Percentiles rank a stretch among this genome's conserved stretches.
phyloP scores from a whole-genome alignment of 64 coral and sea anemone genomes.

The Actinia equina region DNA sequence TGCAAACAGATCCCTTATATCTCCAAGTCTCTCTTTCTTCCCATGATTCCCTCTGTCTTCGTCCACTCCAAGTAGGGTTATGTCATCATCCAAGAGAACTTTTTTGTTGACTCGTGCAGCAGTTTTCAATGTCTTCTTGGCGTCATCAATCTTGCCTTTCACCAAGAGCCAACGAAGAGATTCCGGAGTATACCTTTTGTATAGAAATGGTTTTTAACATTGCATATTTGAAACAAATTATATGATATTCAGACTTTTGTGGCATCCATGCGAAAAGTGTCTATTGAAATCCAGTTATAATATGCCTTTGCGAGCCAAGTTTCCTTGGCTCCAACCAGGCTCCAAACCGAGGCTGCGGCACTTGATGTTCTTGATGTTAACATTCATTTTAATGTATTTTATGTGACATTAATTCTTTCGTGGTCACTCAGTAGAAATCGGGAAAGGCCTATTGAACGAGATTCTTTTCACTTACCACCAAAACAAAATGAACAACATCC shows the following conservation, averaged over 20 bases:
- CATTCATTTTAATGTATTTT: too few species aligned
- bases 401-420: too few species aligned
- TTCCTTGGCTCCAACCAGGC: too few species aligned
- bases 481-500: constrained; percentile 14
- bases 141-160: constrained; percentile 58
- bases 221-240: too few species aligned
- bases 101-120: constrained; percentile 53
- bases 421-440: too few species aligned
- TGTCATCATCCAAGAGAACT: constrained; percentile 9
- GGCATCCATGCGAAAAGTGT: too few species aligned
- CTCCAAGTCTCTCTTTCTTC: constrained; percentile 23
- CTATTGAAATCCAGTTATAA: too few species aligned
- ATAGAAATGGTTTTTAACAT: too few species aligned
- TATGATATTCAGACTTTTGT: too few species aligned
- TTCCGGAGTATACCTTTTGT: constrained; percentile 52
- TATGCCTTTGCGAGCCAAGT: too few species aligned
- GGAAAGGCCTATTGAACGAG: neutral
- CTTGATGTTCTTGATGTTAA: too few species aligned
- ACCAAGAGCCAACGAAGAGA: constrained; percentile 70
- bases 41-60: neutral
- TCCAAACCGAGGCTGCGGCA: too few species aligned
- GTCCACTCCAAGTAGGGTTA: neutral
- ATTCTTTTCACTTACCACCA: constrained; percentile 50
- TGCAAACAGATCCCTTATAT: constrained; percentile 51
- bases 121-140: constrained; percentile 32